Conservation (phyloP, 2,888 invertebrate genomes). For the Drosophila quinaria region DNA sequence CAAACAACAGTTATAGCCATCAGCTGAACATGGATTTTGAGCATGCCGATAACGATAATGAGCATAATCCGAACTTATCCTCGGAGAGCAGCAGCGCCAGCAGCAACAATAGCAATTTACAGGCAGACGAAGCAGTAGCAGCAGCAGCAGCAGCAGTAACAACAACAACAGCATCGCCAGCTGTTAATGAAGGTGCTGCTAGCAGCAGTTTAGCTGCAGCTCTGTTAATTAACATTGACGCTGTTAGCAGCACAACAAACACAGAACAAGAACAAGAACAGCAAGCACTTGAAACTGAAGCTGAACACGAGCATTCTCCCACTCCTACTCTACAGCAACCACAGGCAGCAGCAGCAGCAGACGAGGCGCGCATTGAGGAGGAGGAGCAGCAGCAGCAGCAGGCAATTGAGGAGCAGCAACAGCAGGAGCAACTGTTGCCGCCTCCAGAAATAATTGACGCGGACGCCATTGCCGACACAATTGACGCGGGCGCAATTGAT, state of each 20-base stretch:
- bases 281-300: constrained; percentile 58
- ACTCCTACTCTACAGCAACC: constrained; percentile 77
- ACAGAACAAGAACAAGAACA: constrained; percentile 24
- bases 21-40: constrained; percentile 56
- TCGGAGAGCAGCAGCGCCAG: constrained; percentile 77
- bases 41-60: constrained; percentile 68
- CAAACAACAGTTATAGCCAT: constrained; percentile 23
- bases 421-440: constrained; percentile 25
- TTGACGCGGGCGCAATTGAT: constrained; percentile 69
- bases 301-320: constrained; percentile 73
- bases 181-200: constrained; percentile 44
- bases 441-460: constrained; percentile 51
- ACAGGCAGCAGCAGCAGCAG: constrained; percentile 18
- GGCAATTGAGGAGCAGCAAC: constrained; percentile 17
- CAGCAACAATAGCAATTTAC: constrained; percentile 55
- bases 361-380: constrained; percentile 26
- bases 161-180: constrained; percentile 28
- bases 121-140: constrained; percentile 39
- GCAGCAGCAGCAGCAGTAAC: constrained; percentile 37
- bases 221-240: constrained; percentile 38
- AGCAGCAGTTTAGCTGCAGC: constrained; percentile 34
- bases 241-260: constrained; percentile 23
- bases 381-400: constrained; percentile 26
- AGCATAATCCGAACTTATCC: constrained; percentile 71
- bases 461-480: constrained; percentile 68